Percentiles rank a stretch among this genome's conserved stretches.
Evolutionary conservation across 2,888 invertebrate genomes (phyloP).

Genomic region (Cephalotes varians): DNA sequence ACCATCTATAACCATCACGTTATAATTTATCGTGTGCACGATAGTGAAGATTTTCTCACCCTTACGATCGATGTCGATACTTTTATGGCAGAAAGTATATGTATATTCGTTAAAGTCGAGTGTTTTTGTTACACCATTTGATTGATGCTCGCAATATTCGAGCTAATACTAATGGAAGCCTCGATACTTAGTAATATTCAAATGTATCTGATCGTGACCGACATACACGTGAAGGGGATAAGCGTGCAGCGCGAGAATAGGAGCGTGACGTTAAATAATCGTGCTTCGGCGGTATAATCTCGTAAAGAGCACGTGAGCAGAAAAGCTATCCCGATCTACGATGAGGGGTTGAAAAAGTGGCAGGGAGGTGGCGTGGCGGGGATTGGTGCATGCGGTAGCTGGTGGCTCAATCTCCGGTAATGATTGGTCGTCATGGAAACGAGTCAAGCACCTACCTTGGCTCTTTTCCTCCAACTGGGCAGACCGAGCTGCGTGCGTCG

Average conservation of each 20-base stretch:
- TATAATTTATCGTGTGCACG: background rate
- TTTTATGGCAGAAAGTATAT: background rate
- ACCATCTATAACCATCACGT: background rate
- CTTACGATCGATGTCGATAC: background rate
- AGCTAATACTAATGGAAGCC: background rate
- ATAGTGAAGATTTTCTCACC: background rate
- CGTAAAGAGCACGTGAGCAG: conserved; percentile 53
- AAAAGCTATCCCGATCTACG: conserved; percentile 33
- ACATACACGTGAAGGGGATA: background rate
- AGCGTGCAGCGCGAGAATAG: conserved; percentile 10
- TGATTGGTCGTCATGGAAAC: conserved; percentile 77
- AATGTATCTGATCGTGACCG: conserved; percentile 9
- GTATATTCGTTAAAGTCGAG: background rate
- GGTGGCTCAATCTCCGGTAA: conserved; percentile 71
- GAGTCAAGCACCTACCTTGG: conserved; percentile 70
- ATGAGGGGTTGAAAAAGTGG: conserved; percentile 32
- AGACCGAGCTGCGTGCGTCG: conserved; percentile 59
- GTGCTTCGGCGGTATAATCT: conserved; percentile 42
- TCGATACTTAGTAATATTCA: background rate
- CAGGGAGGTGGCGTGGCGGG: background rate
- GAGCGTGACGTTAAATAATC: conserved; percentile 50
- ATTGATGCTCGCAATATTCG: background rate
- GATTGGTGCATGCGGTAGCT: conserved; percentile 48
- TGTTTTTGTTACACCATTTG: background rate
- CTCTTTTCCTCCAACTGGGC: conserved; percentile 61